Conservation (phyloP, 2,888 invertebrate genomes). For the Polyploca ridens region DNA sequence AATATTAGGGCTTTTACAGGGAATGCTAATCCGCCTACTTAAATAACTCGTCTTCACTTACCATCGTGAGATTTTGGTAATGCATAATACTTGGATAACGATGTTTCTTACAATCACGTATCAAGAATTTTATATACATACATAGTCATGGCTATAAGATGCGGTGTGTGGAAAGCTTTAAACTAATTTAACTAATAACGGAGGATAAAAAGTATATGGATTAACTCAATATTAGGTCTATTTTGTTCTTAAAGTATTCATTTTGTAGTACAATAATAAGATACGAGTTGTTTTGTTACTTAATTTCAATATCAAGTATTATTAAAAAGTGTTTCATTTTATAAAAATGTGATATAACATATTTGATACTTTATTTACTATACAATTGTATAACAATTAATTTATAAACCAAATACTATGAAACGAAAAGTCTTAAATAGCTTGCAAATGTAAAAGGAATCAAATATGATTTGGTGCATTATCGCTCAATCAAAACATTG, state of each 20-base stretch:
- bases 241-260: not conserved
- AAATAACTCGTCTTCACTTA: not conserved
- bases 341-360: conserved; percentile 35
- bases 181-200: not conserved
- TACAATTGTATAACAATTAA: conserved; percentile 25
- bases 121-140: too few species aligned
- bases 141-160: too few species aligned
- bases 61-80: too few species aligned
- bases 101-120: too few species aligned
- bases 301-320: conserved; percentile 11
- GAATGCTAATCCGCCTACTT: not conserved
- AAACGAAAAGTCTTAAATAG: conserved; percentile 50
- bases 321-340: conserved; percentile 11
- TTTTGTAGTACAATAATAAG: conserved; percentile 5
- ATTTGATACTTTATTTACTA: conserved; percentile 25
- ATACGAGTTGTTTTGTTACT: not conserved
- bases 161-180: not conserved
- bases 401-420: conserved; percentile 20
- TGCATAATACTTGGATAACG: too few species aligned
- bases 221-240: not conserved
- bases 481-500: conserved; percentile 64
- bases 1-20: not conserved
- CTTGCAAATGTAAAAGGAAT: conserved; percentile 41
- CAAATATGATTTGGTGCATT: conserved; percentile 50
- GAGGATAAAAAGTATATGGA: too few species aligned